Percentiles rank a stretch among this genome's conserved stretches.
These are phyloP conservation scores for Sepioteuthis lessoniana DNA, from an alignment of 2,888 invertebrate species.

Conservation along the genomic window DNA sequence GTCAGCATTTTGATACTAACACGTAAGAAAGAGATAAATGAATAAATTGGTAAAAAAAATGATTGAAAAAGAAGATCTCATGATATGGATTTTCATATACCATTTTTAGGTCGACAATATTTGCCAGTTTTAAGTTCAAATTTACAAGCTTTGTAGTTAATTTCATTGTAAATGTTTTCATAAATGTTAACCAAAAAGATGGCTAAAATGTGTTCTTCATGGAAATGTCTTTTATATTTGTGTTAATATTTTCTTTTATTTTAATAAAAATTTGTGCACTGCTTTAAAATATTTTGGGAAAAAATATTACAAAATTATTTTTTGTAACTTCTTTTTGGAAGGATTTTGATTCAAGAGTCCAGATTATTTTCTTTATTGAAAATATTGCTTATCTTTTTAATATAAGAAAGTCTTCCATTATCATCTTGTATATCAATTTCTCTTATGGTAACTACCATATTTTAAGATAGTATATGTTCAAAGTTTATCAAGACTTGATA, in stretches of 20 bases:
- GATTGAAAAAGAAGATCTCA: not conserved
- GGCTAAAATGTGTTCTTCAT: not conserved
- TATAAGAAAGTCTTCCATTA: not conserved
- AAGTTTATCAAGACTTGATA: not conserved
- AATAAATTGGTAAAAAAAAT: not conserved
- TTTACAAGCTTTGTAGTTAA: not conserved
- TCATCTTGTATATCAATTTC: not conserved
- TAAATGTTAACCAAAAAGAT: not conserved
- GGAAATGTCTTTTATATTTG: not conserved
- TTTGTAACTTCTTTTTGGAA: not conserved
- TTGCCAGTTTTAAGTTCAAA: not conserved
- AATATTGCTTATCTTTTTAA: not conserved
- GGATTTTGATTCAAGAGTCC: not conserved
- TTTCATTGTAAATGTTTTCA: not conserved
- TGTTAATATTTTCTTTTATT: not conserved
- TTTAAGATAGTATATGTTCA: not conserved
- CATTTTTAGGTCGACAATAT: not conserved
- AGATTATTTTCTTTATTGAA: not conserved
- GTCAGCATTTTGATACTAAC: not conserved
- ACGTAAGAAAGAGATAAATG: not conserved
- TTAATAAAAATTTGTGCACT: not conserved
- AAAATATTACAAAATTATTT: not conserved
- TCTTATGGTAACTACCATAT: not conserved
- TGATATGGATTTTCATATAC: constrained; percentile 1
- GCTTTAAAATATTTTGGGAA: not conserved